Evolutionary conservation across 23 tunicate species (phyloP), one percentile per base, ranked within the genome.

Genomic region (Diplosoma virens): DNA sequence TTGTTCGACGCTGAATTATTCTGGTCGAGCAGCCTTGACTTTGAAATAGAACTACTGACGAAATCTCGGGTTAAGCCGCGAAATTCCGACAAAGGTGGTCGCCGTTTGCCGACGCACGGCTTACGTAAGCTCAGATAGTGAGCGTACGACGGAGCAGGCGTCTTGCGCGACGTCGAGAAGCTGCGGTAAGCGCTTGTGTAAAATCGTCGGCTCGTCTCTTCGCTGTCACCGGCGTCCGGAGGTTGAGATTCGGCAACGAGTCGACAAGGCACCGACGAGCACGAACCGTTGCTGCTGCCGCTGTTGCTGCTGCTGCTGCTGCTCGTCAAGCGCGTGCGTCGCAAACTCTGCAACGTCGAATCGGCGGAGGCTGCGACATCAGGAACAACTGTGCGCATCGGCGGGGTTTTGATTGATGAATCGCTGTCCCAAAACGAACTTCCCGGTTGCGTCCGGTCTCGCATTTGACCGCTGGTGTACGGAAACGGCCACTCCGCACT

Each of bases 361-460:
- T 92, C 80, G 9, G 97, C 97, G 26, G 97, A 90, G 0, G 86
- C 90, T 1, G 96, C 97, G 20, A 92, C 97, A 58, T 92, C 97
- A 11, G 97, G 97, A 14, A 85, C 75, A 30, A 81, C 35, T 4
- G 66, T 53, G 22, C 46, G 75, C 0, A 53, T 32, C 34, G 82
- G 59, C 0, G 83, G 58, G 25, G 71, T 82, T 9, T 78, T 30
- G 1, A 82, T 48, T 3, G 81, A 73, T 0, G 87, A 58, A 30
- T 82, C 87, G 36, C 87, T 82, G 35, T 64, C 81, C 80, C 81
- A 74, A 36, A 71, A 71, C 23, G 77, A 68, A 53, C 80, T 74
- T 47, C 80, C 81, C n/a, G 87, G 87, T 32, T 65, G 73, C 16
- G 54, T 77, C 23, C 74, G 41, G 25, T 52, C 59, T 22, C 59